A percentile compares a stretch with the other conserved stretches of the same genome.
Conservation (phyloP, 2,113 vertebrate genomes). For the Uria aalge region DNA sequence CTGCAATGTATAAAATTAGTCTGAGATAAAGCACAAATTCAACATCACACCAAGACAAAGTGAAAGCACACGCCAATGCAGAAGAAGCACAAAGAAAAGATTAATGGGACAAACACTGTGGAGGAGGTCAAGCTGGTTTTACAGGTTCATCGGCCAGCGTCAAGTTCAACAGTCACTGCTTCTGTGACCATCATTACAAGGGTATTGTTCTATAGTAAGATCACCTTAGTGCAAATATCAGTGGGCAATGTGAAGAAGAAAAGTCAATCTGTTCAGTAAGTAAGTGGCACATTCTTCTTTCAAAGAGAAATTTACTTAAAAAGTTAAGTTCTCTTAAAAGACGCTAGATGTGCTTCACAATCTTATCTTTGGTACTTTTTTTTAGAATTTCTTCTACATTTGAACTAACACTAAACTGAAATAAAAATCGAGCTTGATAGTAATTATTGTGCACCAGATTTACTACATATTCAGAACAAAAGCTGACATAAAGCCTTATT, state of each 20-base stretch:
- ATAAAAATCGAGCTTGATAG: background rate
- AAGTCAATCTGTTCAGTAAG: background rate
- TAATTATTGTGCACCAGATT: background rate
- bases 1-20: background rate
- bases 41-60: background rate
- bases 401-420: background rate
- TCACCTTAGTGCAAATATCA: background rate
- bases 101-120: background rate
- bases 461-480: background rate
- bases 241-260: background rate
- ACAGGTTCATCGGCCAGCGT: background rate
- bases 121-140: background rate
- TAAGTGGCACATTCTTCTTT: background rate
- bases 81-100: background rate
- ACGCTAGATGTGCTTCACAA: background rate
- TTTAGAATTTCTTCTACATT: background rate
- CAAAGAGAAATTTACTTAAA: background rate
- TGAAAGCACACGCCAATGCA: background rate
- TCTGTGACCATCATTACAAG: background rate
- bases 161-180: background rate
- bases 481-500: accelerated
- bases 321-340: background rate
- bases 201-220: background rate
- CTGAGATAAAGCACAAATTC: background rate
- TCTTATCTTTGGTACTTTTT: background rate